These are phyloP conservation scores for Ectobius pallidus DNA, from an alignment of 2,888 invertebrate species.

Conservation along the genomic window DNA sequence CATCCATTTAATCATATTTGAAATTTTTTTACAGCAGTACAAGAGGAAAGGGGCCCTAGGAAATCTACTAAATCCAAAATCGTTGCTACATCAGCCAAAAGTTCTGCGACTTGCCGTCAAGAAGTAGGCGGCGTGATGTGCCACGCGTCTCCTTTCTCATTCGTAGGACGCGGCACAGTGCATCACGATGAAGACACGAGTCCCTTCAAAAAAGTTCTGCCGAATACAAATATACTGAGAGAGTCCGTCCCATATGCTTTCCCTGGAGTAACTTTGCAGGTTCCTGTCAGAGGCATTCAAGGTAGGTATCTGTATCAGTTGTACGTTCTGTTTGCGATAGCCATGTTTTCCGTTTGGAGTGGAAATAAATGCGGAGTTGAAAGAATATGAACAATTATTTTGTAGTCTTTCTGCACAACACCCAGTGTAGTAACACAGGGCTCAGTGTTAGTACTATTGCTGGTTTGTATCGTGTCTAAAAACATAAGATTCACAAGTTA, in stretches of 20 bases:
- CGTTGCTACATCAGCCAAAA: not conserved
- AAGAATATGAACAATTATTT: too few relatives aligned
- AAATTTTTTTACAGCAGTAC: constrained; percentile 67
- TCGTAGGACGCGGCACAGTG: not conserved
- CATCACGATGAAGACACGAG: constrained; percentile 37
- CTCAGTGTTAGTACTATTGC: too few relatives aligned
- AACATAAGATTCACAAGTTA: too few relatives aligned
- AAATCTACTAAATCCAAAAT: constrained; percentile 49
- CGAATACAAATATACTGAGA: constrained; percentile 5
- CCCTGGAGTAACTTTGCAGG: not conserved
- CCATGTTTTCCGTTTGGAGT: too few relatives aligned
- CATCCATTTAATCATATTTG: too few relatives aligned
- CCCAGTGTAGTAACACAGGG: too few relatives aligned
- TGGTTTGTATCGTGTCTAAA: too few relatives aligned
- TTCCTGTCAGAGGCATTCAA: constrained; percentile 11
- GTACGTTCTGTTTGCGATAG: too few relatives aligned
- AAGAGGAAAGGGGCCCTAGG: constrained; percentile 83
- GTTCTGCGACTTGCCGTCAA: not conserved
- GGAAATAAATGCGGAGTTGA: too few relatives aligned
- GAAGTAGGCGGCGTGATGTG: not conserved
- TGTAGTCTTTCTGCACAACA: not conserved
- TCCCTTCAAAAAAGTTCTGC: constrained; percentile 33
- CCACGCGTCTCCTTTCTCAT: not conserved
- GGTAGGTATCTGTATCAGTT: not conserved
- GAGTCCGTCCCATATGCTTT: not conserved